These are phyloP conservation scores for Aix galericulata DNA, from an alignment of 2,113 vertebrate genomes.

Conservation along the genomic window DNA sequence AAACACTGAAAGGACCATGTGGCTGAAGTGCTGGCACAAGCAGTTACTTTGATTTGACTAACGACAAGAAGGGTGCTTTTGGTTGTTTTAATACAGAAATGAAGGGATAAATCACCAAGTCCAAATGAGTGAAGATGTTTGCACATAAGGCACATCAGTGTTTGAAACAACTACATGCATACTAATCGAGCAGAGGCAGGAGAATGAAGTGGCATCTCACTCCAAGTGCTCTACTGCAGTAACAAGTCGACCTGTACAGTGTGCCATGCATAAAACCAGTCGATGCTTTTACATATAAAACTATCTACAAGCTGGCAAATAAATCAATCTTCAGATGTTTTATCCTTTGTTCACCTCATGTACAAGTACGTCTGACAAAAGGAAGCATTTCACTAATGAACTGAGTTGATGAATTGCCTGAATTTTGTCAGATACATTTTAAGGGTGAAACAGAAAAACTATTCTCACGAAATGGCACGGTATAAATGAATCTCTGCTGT, in stretches of 20 bases:
- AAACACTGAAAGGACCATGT: accelerated
- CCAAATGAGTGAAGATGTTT: background rate
- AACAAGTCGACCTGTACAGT: accelerated
- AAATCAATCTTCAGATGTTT: background rate
- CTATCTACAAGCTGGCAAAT: background rate
- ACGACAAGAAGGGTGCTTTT: background rate
- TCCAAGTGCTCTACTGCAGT: background rate
- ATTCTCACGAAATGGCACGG: background rate
- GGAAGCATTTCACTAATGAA: background rate
- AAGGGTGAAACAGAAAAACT: background rate
- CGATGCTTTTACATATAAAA: background rate
- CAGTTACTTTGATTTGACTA: background rate
- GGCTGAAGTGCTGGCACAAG: background rate
- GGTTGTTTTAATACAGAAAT: background rate
- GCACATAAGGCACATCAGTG: background rate
- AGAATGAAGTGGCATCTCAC: background rate
- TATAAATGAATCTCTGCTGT: background rate
- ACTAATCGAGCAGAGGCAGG: background rate
- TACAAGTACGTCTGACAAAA: background rate
- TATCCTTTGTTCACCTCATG: background rate
- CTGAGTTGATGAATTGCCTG: background rate
- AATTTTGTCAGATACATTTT: background rate
- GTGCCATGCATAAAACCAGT: background rate
- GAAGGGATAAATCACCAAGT: background rate
- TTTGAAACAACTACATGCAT: background rate